Percentiles rank a stretch among this genome's conserved stretches.
These are phyloP conservation scores for Mesembrinibis cayennensis DNA, from an alignment of 2,113 vertebrate species.

Conservation along the genomic window DNA sequence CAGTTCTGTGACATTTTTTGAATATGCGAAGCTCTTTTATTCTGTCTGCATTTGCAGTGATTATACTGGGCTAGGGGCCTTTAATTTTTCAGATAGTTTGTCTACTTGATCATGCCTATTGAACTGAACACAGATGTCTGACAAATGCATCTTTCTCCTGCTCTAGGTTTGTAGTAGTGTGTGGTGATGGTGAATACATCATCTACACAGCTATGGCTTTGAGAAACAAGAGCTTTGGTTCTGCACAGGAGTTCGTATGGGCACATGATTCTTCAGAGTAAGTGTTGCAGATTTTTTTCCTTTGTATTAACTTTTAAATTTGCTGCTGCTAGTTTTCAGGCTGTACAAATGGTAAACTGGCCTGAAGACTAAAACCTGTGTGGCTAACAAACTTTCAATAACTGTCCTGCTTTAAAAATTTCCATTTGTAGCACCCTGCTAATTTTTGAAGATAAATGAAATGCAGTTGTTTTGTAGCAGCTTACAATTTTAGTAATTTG, in stretches of 20 bases:
- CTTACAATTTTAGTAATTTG: neutral
- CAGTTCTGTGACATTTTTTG: neutral
- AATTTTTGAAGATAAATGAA: neutral
- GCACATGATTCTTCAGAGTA: slow-evolving; percentile 99
- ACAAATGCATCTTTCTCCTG: neutral
- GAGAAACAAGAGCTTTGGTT: slow-evolving; percentile 98
- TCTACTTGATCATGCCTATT: neutral
- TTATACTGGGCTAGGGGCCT: neutral
- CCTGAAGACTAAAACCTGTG: neutral
- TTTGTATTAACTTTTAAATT: neutral
- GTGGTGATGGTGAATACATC: slow-evolving; percentile 98
- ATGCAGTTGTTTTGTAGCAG: neutral
- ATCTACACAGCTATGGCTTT: slow-evolving; percentile 99
- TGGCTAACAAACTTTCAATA: neutral
- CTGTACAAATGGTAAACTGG: neutral
- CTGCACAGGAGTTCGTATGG: slow-evolving; percentile 98
- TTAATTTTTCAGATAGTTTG: neutral
- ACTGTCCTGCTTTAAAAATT: neutral
- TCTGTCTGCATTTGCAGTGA: neutral
- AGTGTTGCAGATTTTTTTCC: slow-evolving; percentile 53
- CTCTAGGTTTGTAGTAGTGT: slow-evolving; percentile 93
- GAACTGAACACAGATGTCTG: neutral
- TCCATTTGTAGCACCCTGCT: neutral
- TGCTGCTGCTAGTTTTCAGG: neutral
- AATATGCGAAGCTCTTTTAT: neutral